These are phyloP conservation scores for Hydrophis major DNA, from an alignment of 2,797 vertebrate genomes.

Conservation along the genomic window DNA sequence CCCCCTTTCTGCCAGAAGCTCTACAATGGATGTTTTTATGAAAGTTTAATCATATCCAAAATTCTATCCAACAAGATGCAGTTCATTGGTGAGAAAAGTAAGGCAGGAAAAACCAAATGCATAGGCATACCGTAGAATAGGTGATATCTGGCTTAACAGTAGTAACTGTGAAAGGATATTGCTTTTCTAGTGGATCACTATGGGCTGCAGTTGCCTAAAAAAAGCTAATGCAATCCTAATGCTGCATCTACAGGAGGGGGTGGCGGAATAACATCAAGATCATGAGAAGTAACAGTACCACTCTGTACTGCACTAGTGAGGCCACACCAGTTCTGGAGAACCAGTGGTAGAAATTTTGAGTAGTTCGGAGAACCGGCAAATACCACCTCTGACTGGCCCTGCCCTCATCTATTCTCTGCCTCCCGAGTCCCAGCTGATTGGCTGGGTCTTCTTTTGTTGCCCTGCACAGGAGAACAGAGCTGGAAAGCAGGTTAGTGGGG, in stretches of 20 bases:
- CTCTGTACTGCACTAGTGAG: not conserved
- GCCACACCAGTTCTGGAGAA: not conserved
- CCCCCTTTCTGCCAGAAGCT: conserved; percentile 39
- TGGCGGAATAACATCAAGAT: not conserved
- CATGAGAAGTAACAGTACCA: not conserved
- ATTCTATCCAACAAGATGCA: not conserved
- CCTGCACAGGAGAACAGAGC: no score
- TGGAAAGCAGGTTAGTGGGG: no score
- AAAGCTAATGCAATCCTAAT: not conserved
- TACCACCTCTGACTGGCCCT: no score
- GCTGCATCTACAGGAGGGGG: not conserved
- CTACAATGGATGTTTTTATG: conserved; percentile 51
- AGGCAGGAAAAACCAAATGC: not conserved
- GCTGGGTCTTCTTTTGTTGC: no score
- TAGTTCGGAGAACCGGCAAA: no score
- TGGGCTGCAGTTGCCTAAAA: not conserved
- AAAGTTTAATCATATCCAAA: conserved; percentile 1
- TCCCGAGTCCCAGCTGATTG: no score
- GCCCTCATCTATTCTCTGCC: no score
- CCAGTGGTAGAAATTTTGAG: no score
- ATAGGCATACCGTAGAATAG: not conserved
- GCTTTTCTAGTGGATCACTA: not conserved
- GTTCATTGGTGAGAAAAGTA: not conserved
- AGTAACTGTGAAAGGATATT: not conserved
- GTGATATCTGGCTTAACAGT: not conserved